A percentile compares a stretch with the other conserved stretches of the same genome.
Conservation (phyloP, 2,888 invertebrate genomes). For the Dryomyza anilis region DNA sequence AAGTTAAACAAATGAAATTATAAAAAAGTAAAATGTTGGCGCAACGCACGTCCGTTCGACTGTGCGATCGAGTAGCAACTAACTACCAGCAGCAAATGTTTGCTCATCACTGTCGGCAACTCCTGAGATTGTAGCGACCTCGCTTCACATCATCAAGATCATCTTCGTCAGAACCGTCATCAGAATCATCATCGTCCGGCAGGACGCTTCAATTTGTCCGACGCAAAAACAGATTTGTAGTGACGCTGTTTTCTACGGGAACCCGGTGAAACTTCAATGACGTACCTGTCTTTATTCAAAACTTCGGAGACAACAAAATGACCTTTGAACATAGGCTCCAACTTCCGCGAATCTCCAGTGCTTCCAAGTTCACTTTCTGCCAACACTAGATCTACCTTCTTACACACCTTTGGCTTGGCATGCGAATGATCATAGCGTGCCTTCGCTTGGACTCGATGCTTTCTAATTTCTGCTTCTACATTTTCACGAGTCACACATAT, state of each 20-base stretch:
- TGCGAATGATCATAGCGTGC: neutral
- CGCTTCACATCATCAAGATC: no score
- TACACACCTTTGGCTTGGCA: neutral
- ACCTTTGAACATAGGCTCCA: constrained; percentile 33
- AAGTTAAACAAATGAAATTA: no score
- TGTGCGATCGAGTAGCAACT: no score
- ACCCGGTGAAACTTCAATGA: constrained; percentile 35
- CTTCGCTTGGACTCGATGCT: neutral
- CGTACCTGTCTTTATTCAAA: constrained; percentile 34
- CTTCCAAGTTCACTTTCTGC: constrained; percentile 11
- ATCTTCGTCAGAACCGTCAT: no score
- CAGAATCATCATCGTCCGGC: no score
- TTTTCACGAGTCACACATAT: neutral
- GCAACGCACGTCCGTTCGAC: no score
- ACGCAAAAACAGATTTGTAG: constrained; percentile 34
- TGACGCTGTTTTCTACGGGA: constrained; percentile 32
- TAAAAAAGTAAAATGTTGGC: no score
- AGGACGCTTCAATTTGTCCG: constrained; percentile 36
- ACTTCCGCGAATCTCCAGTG: constrained; percentile 30
- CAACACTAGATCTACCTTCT: neutral
- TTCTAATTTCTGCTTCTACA: neutral
- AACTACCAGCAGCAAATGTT: no score
- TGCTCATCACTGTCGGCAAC: no score
- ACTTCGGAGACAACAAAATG: constrained; percentile 32
- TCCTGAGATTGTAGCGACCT: no score